Conservation (phyloP, 1,140 invertebrate species). For the Lepidotrigona ventralis region DNA sequence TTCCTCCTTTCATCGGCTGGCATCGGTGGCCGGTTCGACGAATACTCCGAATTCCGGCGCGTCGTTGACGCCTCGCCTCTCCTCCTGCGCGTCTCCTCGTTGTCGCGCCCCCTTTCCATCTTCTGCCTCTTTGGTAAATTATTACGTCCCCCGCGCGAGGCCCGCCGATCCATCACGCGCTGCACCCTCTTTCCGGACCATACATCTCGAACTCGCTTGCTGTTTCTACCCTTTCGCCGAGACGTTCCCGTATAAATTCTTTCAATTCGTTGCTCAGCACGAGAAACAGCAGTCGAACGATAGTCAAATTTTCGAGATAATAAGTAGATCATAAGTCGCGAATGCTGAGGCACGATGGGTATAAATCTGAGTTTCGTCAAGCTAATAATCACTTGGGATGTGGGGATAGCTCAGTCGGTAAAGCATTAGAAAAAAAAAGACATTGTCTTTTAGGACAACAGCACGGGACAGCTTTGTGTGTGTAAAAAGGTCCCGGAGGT, state of each 20-base stretch:
- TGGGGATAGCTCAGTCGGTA: no score
- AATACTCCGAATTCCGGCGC: conserved; percentile 28
- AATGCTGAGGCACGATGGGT: no score
- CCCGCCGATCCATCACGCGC: neutral
- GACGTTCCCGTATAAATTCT: neutral
- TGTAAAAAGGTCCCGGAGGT: no score
- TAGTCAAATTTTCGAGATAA: no score
- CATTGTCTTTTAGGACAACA: no score
- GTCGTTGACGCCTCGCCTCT: conserved; percentile 18
- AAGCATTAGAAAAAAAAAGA: no score
- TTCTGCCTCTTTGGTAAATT: conserved; percentile 31
- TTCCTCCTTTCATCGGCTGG: conserved; percentile 38
- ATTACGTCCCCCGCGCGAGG: conserved; percentile 13
- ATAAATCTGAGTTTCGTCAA: no score
- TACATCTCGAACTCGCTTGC: neutral
- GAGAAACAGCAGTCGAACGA: no score
- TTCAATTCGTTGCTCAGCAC: neutral
- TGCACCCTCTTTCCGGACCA: neutral
- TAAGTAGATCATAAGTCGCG: no score
- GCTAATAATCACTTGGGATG: no score
- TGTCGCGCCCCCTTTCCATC: conserved; percentile 1
- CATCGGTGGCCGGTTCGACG: conserved; percentile 30
- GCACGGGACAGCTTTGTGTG: no score
- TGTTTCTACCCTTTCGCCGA: no score
- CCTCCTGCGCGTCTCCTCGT: neutral